Evolutionary conservation across 2,888 invertebrate species (phyloP), one percentile per base, ranked within the genome.

Genomic region (Tridacna crocea): DNA sequence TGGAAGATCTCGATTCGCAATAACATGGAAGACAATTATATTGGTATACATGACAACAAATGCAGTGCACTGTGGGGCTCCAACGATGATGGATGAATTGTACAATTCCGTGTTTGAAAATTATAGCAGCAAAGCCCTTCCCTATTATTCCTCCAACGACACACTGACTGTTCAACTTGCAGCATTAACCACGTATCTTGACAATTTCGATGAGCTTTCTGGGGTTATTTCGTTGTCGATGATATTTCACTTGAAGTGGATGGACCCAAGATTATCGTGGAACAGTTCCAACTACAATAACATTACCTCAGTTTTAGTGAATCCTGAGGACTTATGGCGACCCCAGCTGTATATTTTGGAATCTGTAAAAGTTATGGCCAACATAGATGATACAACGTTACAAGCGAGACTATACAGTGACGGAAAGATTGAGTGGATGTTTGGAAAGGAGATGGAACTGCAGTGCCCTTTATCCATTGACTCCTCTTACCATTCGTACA

Each of bases 181-280:
- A 0, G 58, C 79, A 17, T 17, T n/a, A 0, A 0, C 82, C 10
- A 24, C 60, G 0, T 79, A 72, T 19, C 22, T 84, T 4, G 82
- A 81, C 19, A 61, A 76, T 15, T 84, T 84, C 65, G 77, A 84
- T 58, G 84, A 81, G 48, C 60, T 79, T 22, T 77, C 84, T 0
- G 82, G 85, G 0, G 77, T 72, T 72, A 19, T 85, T 27, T 65
- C 46, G 13, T 15, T 80, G 10, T 60, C 72, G 6, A 19, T 74
- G 13, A 4, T 61, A 6, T 77, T 82, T 26, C 4, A 11, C 8
- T 13, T 82, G 0, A 1, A 8, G 4, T 82, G 82, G 82, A 46
- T 11, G 6, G 85, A 83, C 19, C 65, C 70, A 19, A 24, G 82
- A 4, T 26, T 85, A 15, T 46, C 36, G 15, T 85, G 85, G 85